Evolutionary conservation across 2,888 invertebrate species (phyloP), one percentile per base, ranked within the genome.

Genomic region (Xestia c-nigrum): DNA sequence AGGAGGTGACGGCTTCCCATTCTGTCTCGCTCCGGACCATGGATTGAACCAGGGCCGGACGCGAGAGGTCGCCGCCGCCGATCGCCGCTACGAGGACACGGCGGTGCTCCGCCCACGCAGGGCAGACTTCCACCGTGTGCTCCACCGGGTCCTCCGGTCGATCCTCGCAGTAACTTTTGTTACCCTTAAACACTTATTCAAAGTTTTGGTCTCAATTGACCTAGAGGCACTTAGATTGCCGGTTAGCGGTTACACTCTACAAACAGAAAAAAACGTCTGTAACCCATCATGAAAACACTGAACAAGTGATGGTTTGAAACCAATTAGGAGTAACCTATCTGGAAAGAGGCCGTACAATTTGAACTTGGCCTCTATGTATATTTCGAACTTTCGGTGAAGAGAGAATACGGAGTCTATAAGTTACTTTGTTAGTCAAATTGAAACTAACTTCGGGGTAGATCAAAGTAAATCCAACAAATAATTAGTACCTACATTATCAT

Each of bases 391-490:
- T 46, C 7, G 21, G 38, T 16, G 16, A 52, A 57, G 21, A 52
- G 16, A 68, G 12, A 38, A 50, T 40, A 38, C 3, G 57, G 14
- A 43, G 46, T 24, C 46, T 6, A 68, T 7, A 50, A 46, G 14
- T 43, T 21, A 47, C n/a, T 80, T 55, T 55, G 21, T 52, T 38
- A 46, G 47, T 24, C 10, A 55, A 57, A 46, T 72, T 57, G 1
- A 50, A 77, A 70, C 55, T 72, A 70, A 82, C 40, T 81, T 69
- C 43, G n/a, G 24, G 24, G 38, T 59, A 63, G 50, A 74, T 81
- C 65, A 73, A 72, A 78, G 76, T 74, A 67, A 82, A 71, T 73
- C n/a, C n/a, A 74, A 77, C 71, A 77, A 78, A 59, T 66, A n/a
- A 70, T 71, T 64, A 67, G 61, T 70, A 76, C 64, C 43, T 43